Percentiles rank a stretch among this genome's conserved stretches.
These are phyloP conservation scores for Tyto alba DNA, from an alignment of 2,113 vertebrate species.

Conservation along the genomic window DNA sequence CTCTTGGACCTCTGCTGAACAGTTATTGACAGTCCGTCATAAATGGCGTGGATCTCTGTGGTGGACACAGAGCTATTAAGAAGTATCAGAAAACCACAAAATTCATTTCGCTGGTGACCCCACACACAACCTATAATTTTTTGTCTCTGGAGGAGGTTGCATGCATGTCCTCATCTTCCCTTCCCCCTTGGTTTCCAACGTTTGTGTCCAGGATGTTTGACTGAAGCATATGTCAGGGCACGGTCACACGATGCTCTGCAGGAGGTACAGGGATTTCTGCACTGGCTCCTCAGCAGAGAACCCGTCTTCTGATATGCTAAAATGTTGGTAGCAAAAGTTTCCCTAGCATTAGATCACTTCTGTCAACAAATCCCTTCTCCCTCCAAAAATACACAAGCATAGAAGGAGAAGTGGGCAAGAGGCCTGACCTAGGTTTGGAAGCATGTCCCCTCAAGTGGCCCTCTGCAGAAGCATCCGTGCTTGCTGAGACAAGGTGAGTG, in stretches of 20 bases:
- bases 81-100: neutral
- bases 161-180: neutral
- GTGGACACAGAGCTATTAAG: neutral
- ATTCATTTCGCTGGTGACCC: neutral
- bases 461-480: neutral
- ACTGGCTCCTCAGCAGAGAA: neutral
- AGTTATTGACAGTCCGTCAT: neutral
- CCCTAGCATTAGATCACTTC: neutral
- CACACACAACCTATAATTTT: accelerated
- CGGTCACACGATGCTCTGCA: accelerated
- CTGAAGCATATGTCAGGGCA: neutral
- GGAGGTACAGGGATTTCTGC: neutral
- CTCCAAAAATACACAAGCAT: neutral
- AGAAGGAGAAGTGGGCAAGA: neutral
- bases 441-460: neutral
- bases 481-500: neutral
- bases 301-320: neutral
- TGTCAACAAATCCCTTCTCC: neutral
- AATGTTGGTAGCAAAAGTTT: neutral
- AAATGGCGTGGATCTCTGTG: neutral
- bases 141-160: neutral
- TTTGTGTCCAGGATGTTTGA: neutral
- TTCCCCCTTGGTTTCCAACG: neutral
- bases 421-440: neutral
- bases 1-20: neutral